phyloP scores from a whole-genome alignment of 2,888 invertebrate genomes.

The Amblyteles armatorius region DNA sequence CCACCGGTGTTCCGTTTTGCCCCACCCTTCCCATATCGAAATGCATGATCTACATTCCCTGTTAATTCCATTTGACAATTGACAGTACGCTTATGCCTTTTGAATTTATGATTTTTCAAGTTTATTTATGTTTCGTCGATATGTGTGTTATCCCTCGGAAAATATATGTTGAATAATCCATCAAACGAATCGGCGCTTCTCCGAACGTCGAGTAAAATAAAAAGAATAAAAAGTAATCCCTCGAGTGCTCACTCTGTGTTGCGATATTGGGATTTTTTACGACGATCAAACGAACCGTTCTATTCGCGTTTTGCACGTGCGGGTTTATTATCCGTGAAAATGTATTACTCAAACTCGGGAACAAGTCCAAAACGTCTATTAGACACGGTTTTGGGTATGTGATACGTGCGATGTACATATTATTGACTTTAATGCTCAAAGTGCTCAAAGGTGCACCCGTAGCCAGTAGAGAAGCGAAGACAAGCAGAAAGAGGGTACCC shows the following conservation, averaged over 20 bases:
- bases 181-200: conserved; percentile 1
- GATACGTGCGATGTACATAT: background rate
- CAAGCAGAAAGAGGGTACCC: background rate
- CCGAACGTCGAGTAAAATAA: background rate
- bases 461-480: background rate
- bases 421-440: background rate
- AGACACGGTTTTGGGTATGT: background rate
- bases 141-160: background rate
- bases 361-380: no score
- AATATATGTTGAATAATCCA: conserved; percentile 8
- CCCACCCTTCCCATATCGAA: background rate
- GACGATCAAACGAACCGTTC: background rate
- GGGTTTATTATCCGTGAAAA: no score
- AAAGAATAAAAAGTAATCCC: background rate
- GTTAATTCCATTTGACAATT: background rate
- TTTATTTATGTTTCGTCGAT: background rate
- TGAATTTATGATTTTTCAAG: background rate
- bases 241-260: background rate
- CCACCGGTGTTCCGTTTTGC: no score
- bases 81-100: background rate
- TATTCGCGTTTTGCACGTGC: no score
- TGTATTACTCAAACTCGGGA: no score
- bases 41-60: background rate
- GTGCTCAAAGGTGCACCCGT: background rate
- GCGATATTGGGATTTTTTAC: no score